A percentile compares a stretch with the other conserved stretches of the same genome.
Evolutionary conservation across 2,888 invertebrate genomes (phyloP).

Genomic region (Panopea generosa): DNA sequence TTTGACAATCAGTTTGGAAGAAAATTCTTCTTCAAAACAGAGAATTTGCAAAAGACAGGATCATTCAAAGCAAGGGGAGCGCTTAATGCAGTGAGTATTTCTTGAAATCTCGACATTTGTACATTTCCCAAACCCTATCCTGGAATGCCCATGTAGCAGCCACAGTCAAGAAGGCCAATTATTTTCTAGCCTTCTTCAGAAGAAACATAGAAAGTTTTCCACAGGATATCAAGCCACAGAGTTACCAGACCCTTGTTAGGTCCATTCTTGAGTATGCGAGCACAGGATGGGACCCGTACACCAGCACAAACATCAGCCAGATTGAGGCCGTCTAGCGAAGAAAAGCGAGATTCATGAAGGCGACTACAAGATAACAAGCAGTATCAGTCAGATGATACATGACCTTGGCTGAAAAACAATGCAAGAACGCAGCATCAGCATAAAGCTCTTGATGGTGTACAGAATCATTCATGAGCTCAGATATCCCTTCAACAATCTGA

Average conservation of each 20-base stretch:
- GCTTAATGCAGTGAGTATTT: constrained; percentile 77
- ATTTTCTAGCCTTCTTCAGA: constrained; percentile 15
- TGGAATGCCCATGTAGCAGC: constrained; percentile 10
- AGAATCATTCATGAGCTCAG: too few species aligned
- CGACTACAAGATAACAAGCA: too few species aligned
- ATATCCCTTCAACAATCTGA: too few species aligned
- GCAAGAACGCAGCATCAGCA: too few species aligned
- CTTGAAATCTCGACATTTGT: too few species aligned
- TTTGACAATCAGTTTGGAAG: constrained; percentile 72
- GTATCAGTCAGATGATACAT: too few species aligned
- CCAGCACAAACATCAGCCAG: constrained; percentile 21
- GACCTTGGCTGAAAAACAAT: too few species aligned
- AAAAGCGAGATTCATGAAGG: constrained; percentile 1
- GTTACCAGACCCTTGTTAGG: too few species aligned
- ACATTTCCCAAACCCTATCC: too few species aligned
- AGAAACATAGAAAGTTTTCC: constrained; percentile 33
- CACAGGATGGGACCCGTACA: constrained; percentile 43
- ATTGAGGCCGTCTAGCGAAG: constrained; percentile 37
- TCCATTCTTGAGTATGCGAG: constrained; percentile 35
- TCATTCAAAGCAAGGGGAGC: constrained; percentile 83
- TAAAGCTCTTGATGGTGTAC: too few species aligned
- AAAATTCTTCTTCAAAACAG: constrained; percentile 80
- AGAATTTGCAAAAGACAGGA: constrained; percentile 83
- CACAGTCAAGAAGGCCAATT: constrained; percentile 12
- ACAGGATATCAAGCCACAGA: constrained; percentile 31